Conservation (phyloP, 2,113 vertebrate genomes). For the Rhipidura dahli region DNA sequence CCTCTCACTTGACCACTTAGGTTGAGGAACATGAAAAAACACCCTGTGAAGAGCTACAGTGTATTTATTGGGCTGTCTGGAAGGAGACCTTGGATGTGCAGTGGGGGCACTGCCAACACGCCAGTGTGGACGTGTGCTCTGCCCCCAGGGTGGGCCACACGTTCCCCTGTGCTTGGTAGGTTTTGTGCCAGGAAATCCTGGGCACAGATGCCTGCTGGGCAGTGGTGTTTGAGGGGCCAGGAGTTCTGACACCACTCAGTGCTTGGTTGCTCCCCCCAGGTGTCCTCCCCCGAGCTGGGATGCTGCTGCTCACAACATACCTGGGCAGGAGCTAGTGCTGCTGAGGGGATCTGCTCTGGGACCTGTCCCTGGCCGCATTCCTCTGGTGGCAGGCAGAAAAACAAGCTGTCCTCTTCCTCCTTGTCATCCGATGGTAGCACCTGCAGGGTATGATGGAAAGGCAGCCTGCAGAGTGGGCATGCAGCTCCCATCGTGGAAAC, state of each 20-base stretch:
- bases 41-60: neutral
- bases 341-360: neutral
- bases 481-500: neutral
- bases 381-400: neutral
- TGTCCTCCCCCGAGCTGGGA: neutral
- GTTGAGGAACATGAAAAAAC: neutral
- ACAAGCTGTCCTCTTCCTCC: neutral
- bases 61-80: fast-evolving
- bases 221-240: too few relatives aligned
- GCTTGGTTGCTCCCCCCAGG: neutral
- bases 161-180: fast-evolving
- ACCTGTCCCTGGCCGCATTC: neutral
- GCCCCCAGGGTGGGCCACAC: neutral
- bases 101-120: neutral
- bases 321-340: neutral
- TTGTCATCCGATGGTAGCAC: neutral
- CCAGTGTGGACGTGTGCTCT: fast-evolving
- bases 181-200: neutral
- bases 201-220: neutral
- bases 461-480: neutral
- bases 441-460: fast-evolving
- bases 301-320: neutral
- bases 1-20: neutral
- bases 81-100: neutral
- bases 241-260: fast-evolving